Evolutionary conservation across 2,113 vertebrate genomes (phyloP).

Genomic region (Lanius collurio): DNA sequence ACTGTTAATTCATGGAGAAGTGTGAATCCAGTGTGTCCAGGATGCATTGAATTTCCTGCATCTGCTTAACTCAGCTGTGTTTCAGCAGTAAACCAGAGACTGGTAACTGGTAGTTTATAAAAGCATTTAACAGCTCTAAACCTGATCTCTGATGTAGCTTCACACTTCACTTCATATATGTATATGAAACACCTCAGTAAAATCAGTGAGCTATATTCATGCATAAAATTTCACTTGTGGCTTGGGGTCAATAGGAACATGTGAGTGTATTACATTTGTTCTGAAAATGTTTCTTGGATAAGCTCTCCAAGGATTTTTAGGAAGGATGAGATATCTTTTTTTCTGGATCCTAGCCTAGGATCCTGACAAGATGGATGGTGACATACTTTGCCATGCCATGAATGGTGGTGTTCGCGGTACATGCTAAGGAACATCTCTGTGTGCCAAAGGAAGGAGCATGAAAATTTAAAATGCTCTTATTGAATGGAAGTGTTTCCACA

Average conservation of each 20-base stretch:
- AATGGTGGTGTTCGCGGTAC: not conserved
- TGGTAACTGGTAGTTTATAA: not conserved
- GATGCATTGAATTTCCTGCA: not conserved
- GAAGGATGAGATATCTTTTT: not conserved
- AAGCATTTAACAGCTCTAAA: conserved; percentile 22
- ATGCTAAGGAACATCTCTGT: not conserved
- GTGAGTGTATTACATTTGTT: not conserved
- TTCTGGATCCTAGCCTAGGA: not conserved
- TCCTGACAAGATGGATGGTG: not conserved
- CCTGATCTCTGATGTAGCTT: conserved; percentile 22
- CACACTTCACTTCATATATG: conserved; percentile 29
- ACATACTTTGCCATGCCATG: not conserved
- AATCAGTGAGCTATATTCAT: conserved; percentile 8
- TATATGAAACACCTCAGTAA: conserved; percentile 54
- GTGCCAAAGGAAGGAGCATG: not conserved
- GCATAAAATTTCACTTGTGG: not conserved
- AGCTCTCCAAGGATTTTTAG: not conserved
- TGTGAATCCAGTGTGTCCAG: not conserved
- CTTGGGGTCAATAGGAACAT: not conserved
- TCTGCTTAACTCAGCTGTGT: not conserved
- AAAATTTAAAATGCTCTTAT: not conserved
- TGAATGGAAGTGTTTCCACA: not conserved
- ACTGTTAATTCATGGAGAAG: not conserved
- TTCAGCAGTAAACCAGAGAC: not conserved
- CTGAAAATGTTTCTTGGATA: not conserved